Evolutionary conservation across 2,113 vertebrate genomes (phyloP).

Genomic region (Epinephelus moara): DNA sequence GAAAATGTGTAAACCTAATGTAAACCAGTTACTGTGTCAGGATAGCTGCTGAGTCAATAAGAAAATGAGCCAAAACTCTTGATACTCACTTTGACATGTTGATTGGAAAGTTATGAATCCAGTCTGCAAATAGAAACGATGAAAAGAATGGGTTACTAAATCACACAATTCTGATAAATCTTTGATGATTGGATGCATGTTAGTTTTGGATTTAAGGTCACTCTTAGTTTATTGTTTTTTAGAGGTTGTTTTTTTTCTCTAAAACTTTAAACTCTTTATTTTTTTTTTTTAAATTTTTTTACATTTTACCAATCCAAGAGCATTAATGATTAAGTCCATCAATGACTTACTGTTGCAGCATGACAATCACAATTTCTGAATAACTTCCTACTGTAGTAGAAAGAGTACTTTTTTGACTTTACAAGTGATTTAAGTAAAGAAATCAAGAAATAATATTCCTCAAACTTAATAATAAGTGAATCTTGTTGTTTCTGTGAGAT

Average conservation of each 20-base stretch:
- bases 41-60: not conserved
- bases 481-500: not conserved
- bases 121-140: slow-evolving; percentile 48
- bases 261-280: not conserved
- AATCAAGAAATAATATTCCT: not conserved
- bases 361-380: not conserved
- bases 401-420: not conserved
- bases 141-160: not conserved
- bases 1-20: not conserved
- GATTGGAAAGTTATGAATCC: slow-evolving; percentile 26
- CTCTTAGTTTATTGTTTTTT: not conserved
- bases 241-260: not conserved
- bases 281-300: not conserved
- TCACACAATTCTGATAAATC: not conserved
- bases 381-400: not conserved
- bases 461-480: no score
- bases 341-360: not conserved
- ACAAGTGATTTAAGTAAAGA: not conserved
- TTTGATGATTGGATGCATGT: not conserved
- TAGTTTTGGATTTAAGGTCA: not conserved
- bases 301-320: not conserved
- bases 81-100: slow-evolving; percentile 83
- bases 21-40: not conserved
- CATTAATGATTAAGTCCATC: not conserved
- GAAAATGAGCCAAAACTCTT: not conserved